phyloP scores from a whole-genome alignment of 2,113 vertebrate species.

The Callospermophilus lateralis region DNA sequence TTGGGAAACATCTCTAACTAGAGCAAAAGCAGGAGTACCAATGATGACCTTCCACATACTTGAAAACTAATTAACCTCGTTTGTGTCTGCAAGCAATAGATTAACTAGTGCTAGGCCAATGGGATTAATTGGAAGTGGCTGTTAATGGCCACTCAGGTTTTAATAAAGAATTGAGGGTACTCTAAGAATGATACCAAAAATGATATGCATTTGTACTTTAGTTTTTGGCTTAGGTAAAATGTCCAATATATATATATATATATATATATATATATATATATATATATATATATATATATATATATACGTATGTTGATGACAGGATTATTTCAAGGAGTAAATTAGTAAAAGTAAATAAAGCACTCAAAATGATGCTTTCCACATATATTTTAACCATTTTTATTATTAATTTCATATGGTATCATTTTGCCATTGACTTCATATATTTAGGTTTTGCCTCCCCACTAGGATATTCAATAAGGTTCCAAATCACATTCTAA shows the following conservation, averaged over 20 bases:
- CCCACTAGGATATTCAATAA: neutral
- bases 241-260: neutral
- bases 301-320: too few species aligned
- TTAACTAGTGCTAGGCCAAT: neutral
- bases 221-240: neutral
- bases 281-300: neutral
- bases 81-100: neutral
- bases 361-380: neutral
- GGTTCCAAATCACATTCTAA: neutral
- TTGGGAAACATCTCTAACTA: slow-evolving; percentile 5
- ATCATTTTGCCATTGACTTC: neutral
- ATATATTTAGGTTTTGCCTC: neutral
- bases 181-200: neutral
- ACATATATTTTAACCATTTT: neutral
- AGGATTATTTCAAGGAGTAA: neutral
- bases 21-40: neutral
- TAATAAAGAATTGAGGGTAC: neutral
- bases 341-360: slow-evolving; percentile 1
- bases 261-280: too few species aligned
- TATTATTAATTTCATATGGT: slow-evolving; percentile 6
- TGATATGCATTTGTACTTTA: neutral
- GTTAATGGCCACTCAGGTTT: neutral
- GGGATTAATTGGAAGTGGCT: neutral
- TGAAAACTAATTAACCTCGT: neutral
- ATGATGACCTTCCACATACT: neutral